A percentile compares a stretch with the other conserved stretches of the same genome.
phyloP scores from a whole-genome alignment of 2,888 invertebrate species.

The Stenoptilia bipunctidactyla region DNA sequence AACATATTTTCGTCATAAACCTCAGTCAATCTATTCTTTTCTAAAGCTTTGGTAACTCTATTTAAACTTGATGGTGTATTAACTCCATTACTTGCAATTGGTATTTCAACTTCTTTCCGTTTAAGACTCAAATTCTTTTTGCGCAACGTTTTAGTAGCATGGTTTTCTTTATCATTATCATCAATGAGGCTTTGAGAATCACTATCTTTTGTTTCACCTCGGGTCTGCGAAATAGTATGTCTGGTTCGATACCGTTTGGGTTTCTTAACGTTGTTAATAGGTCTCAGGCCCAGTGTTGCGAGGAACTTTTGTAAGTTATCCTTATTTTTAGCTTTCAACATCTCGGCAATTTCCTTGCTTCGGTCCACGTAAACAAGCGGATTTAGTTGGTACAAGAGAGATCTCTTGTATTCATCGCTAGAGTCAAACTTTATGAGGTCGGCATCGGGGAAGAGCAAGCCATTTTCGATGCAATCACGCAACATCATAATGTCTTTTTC shows the following conservation, averaged over 20 bases:
- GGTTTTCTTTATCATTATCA: constrained; percentile 6
- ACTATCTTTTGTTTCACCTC: not conserved
- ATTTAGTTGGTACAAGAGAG: not conserved
- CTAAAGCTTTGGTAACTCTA: too few relatives aligned
- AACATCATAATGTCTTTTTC: not conserved
- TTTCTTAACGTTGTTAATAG: not conserved
- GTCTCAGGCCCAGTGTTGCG: not conserved
- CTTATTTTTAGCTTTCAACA: not conserved
- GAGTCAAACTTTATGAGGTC: not conserved
- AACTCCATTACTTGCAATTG: too few relatives aligned
- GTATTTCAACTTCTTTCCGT: too few relatives aligned
- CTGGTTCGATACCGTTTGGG: constrained; percentile 8
- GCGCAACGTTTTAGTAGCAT: constrained; percentile 1
- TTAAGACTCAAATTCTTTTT: too few relatives aligned
- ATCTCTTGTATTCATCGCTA: not conserved
- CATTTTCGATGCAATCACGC: not conserved
- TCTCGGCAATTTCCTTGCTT: not conserved
- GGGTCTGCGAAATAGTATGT: not conserved
- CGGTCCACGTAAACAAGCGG: not conserved
- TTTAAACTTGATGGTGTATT: too few relatives aligned
- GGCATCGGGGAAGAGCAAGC: not conserved
- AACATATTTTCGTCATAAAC: too few relatives aligned
- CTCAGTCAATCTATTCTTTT: too few relatives aligned
- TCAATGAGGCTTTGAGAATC: too few relatives aligned
- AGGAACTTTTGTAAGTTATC: not conserved